Percentiles rank a stretch among this genome's conserved stretches.
These are phyloP conservation scores for Pinctada fucata DNA, from an alignment of 2,888 invertebrate species.

Conservation along the genomic window DNA sequence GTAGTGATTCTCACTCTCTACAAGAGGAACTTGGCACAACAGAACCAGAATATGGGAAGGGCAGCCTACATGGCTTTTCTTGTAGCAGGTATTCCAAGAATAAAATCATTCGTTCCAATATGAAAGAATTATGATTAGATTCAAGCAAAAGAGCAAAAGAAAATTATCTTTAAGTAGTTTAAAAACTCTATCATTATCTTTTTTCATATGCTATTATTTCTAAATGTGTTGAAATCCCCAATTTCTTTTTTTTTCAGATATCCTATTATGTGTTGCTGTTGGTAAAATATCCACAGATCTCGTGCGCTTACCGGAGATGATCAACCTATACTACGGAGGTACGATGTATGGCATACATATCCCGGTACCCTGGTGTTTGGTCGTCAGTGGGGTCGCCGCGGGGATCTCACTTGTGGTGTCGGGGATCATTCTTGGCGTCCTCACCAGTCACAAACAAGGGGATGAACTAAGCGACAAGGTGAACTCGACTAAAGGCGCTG, in stretches of 20 bases:
- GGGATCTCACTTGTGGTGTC: conserved; percentile 4
- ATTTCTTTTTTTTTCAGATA: conserved; percentile 8
- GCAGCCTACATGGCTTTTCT: conserved; percentile 18
- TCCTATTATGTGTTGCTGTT: conserved; percentile 15
- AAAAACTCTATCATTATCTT: no score
- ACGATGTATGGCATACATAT: conserved; percentile 18
- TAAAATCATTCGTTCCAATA: no score
- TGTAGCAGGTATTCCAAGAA: conserved; percentile 6
- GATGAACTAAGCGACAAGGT: no score
- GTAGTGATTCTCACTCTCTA: conserved; percentile 8
- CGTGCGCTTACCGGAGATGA: conserved; percentile 11
- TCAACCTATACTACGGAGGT: conserved; percentile 21
- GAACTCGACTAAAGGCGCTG: no score
- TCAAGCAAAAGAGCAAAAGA: no score
- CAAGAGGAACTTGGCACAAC: neutral
- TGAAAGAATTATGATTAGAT: no score
- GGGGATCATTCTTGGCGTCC: neutral
- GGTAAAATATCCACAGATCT: conserved; percentile 15
- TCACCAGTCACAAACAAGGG: neutral
- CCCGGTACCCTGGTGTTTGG: conserved; percentile 25
- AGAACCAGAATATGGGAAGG: conserved; percentile 1
- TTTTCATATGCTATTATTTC: no score
- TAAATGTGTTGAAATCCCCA: no score
- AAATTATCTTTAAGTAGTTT: no score
- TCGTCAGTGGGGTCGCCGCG: conserved; percentile 7